These are phyloP conservation scores for Andrena cerasifolii DNA, from an alignment of 1,140 invertebrate species.

Conservation along the genomic window DNA sequence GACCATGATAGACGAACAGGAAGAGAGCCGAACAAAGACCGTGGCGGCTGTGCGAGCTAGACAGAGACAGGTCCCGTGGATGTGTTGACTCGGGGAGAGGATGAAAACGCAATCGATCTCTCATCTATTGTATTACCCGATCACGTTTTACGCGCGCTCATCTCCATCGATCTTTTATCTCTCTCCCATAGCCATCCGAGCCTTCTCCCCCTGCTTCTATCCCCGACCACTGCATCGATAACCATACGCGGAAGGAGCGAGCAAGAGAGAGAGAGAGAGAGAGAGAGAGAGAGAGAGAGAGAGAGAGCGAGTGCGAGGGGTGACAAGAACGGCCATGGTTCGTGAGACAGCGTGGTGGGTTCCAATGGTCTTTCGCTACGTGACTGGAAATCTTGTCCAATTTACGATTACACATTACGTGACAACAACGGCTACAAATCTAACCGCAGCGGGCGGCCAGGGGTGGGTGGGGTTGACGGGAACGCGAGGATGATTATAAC, in stretches of 20 bases:
- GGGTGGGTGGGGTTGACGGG: background rate
- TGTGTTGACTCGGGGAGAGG: conserved; percentile 43
- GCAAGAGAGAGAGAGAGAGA: background rate
- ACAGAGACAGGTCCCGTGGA: background rate
- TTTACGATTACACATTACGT: conserved; percentile 77
- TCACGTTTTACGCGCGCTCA: conserved; percentile 68
- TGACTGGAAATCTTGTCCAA: conserved; percentile 75
- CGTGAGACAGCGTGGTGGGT: conserved; percentile 64
- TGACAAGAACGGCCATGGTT: conserved; percentile 60
- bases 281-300: background rate
- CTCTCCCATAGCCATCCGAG: background rate
- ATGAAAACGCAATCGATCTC: conserved; percentile 66
- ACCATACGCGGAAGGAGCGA: conserved; percentile 25
- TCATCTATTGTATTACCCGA: conserved; percentile 69
- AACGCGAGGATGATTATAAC: conserved; percentile 27
- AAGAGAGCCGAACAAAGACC: conserved; percentile 19
- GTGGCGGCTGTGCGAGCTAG: background rate
- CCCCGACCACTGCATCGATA: conserved; percentile 31
- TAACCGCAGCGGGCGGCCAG: background rate
- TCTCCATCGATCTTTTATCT: conserved; percentile 54
- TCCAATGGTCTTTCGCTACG: conserved; percentile 70
- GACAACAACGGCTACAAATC: conserved; percentile 59
- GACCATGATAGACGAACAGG: conserved; percentile 59
- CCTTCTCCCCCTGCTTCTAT: background rate
- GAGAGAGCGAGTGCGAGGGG: background rate